Conservation (phyloP, 2,888 invertebrate species). For the Nemapogon koenigi region DNA sequence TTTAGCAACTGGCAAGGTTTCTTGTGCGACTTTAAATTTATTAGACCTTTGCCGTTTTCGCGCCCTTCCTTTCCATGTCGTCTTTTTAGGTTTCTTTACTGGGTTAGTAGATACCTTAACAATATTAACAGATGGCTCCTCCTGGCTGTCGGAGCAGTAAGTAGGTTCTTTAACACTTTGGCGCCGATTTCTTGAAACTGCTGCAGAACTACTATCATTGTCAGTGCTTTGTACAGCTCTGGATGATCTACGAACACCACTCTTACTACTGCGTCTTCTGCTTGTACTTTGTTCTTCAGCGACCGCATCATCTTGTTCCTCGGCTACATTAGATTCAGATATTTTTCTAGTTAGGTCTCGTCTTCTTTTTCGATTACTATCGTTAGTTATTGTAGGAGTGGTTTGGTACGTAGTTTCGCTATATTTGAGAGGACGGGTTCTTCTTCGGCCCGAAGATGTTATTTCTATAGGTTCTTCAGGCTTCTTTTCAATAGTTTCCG, state of each 20-base stretch:
- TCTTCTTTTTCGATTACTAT: conserved; percentile 42
- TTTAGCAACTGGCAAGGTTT: conserved; percentile 31
- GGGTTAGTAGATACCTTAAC: conserved; percentile 23
- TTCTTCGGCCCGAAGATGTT: conserved; percentile 69
- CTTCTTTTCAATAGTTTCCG: conserved; percentile 22
- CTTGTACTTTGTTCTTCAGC: conserved; percentile 35
- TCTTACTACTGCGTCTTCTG: conserved; percentile 42
- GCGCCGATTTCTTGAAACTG: conserved; percentile 24
- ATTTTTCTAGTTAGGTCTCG: conserved; percentile 37
- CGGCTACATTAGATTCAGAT: conserved; percentile 30
- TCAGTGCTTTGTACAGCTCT: conserved; percentile 31
- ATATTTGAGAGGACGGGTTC: conserved; percentile 69
- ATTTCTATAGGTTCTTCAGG: conserved; percentile 47
- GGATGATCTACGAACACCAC: conserved; percentile 38
- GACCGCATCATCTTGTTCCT: conserved; percentile 27
- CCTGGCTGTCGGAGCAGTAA: conserved; percentile 47
- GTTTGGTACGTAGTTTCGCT: conserved; percentile 69
- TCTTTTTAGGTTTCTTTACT: conserved; percentile 44
- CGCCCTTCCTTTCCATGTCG: conserved; percentile 53
- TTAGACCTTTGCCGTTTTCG: conserved; percentile 41
- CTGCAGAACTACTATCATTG: conserved; percentile 23
- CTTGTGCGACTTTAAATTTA: too few species aligned
- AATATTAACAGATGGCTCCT: conserved; percentile 26
- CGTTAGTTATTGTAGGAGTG: conserved; percentile 32
- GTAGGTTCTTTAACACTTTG: conserved; percentile 32